Base-by-base conservation (phyloP, 2,113 vertebrate species). In the Poecile atricapillus region DNA sequence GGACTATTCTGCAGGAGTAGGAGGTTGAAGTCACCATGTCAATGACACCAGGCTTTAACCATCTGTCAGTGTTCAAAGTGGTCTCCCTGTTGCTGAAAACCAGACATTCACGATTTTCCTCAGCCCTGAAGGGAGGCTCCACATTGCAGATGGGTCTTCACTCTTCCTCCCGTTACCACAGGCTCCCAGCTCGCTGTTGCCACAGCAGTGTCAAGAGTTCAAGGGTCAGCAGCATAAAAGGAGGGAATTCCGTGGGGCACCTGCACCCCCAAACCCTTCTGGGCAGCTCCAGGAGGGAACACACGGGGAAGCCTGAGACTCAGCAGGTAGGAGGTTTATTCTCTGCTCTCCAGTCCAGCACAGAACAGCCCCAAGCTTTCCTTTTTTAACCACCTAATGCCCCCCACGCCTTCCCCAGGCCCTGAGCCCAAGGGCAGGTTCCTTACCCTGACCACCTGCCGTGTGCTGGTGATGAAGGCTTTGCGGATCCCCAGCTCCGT, bases 401-500 rank as follows among this genome's bases (percentile, higher is more conserved):
- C 31, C 25, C 15, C 3, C 14, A 13, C 2, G 7, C 59, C 33
- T 5, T n/a, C 43, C 28, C 53, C 53, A 20, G 1, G 2, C 69
- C 82, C 43, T 18, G 59, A 83, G 7, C 17, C 18, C 20, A 19
- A 56, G 53, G 43, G 35, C 64, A 33, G 3, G 4, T 2, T 81
- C 22, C 98, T 98, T 98, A 99, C 99, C 99, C 99, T 98, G 59
- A 99, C 99, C 33, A 98, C 98, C 93, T 98, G 98, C 55, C 99
- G 98, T 1, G 99, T 99, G 95, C 97, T 98, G 11, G 98, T 98
- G 97, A 99, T 99, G 97, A 99, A 99, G 74, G 98, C 97, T 97
- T 99, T 99, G 94, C 99, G 98, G 97, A 99, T 98, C 4, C 96
- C 98, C 97, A 99, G 96, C 96, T 99, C 99, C 0, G 98, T 95